Percentiles rank a stretch among this genome's conserved stretches.
phyloP scores from a whole-genome alignment of 2,888 invertebrate genomes.

The Athalia circularis region DNA sequence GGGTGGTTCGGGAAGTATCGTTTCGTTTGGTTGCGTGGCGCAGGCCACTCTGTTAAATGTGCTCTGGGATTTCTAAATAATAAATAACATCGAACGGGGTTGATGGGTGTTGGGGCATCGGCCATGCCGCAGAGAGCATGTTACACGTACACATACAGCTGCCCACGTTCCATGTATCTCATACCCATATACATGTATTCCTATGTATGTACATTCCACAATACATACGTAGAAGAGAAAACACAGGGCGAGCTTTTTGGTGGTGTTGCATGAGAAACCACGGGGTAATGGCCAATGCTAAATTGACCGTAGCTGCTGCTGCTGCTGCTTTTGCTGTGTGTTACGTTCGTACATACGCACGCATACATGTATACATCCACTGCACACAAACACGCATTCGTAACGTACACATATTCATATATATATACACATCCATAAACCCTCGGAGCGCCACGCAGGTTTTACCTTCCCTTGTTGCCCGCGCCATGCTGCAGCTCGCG shows the following conservation, averaged over 20 bases:
- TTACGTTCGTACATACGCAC: neutral
- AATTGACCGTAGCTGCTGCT: conserved; percentile 22
- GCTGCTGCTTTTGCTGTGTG: neutral
- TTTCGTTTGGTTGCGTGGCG: conserved; percentile 7
- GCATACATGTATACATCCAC: too few species aligned
- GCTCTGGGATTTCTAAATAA: conserved; percentile 39
- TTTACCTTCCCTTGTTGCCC: neutral
- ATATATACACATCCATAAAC: neutral
- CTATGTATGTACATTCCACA: too few species aligned
- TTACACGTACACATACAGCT: too few species aligned
- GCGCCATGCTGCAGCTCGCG: neutral
- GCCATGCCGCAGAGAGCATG: neutral
- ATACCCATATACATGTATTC: too few species aligned
- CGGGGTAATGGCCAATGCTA: conserved; percentile 27
- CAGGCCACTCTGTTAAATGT: conserved; percentile 32
- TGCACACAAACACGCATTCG: neutral
- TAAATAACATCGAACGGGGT: conserved; percentile 29
- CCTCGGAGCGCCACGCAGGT: neutral
- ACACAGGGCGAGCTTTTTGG: neutral
- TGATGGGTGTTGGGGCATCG: neutral
- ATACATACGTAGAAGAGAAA: neutral
- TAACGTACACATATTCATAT: neutral
- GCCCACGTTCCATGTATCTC: too few species aligned
- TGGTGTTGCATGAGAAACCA: neutral
- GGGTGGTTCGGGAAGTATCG: neutral